Base-by-base conservation (phyloP, 2,888 invertebrate species). In the Drosophila histrio region DNA sequence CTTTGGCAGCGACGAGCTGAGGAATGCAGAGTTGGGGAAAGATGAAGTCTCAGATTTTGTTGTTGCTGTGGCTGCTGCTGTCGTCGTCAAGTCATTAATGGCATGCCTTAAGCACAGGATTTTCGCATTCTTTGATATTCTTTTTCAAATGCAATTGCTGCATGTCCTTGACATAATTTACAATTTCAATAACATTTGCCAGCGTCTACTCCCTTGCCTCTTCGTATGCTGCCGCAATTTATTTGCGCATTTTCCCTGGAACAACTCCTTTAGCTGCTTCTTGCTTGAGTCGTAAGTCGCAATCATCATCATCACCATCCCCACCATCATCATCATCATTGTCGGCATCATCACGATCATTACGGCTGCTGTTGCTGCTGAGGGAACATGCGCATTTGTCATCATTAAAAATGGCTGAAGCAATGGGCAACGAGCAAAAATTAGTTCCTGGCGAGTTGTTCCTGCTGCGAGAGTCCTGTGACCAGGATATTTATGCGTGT, bases 161-260 rank as follows among this genome's bases (percentile, higher is more conserved):
- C 69, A 62, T 79, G 88, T 83, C 87, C 83, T 86, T 88, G 83
- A 86, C 87, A 84, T 88, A 53, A 79, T 88, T 88, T 84, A 88
- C 74, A 79, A 82, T 88, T 84, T 84, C 83, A 88, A 84, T 88
- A 84, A 79, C 74, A 79, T 67, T 72, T 56, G 58, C 60, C 39
- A 47, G 39, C 22, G 38, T 15, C 17, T 2, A 3, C 7, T 22
- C 19, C 28, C 26, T 17, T 19, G n/a, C 9, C 21, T 30, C 46
- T 47, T 53, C 63, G 60, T 44, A 69, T 83, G 65, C 50, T 38
- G 22, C 24, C 39, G 72, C 75, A 63, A 79, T 83, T 83, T 79
- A 83, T 79, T 72, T 52, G 13, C 41, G 65, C 77, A 65, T 85
- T 79, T 82, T 64, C 64, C 63, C 46, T 41, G 17, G 60, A 39